Base-by-base conservation (phyloP, 1,140 invertebrate species). In the Drosophila parvula region DNA sequence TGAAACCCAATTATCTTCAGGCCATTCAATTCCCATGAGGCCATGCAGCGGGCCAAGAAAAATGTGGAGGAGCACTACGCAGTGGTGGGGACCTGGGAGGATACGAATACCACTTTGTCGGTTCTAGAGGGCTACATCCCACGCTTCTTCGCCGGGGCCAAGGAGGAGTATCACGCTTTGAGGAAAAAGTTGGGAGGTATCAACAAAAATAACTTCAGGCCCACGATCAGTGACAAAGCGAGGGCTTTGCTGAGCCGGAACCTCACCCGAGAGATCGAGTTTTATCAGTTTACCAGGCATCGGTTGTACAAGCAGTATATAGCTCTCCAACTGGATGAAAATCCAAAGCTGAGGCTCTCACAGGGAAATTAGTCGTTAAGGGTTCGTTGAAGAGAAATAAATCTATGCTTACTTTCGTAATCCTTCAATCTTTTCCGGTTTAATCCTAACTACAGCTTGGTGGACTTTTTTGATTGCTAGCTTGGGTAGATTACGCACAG, bases 281-380 rank as follows among this genome's bases (percentile, higher is more conserved):
- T 98, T 89, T 98, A 98, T 92, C 95, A 97, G 82, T 98, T 98
- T 91, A 97, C 96, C 85, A 95, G 95, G 80, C 96, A 98, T 91
- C 93, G 97, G 76, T 93, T 98, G 7, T 95, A 97, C 82, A 94
- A 94, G 84, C 97, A 97, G 90, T 94, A 96, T 68, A 93, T 95
- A 58, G 96, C 96, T 0, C 90, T 97, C 2, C 67, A 88, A 45
- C 62, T 81, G 71, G 75, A 88, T 7, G 12, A 5, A 60, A 56
- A 73, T 81, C 74, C 74, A 94, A 79, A 61, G 28, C 60, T 74
- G 40, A 53, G 70, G 60, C 36, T 41, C 11, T 40, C 58, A 48
- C 57, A 55, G 57, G 38, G 48, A 56, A 28, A 22, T 8, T 71
- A 73, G 69, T 32, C 14, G 34, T 16, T 58, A 47, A 41, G 61